Conservation (phyloP, 2,888 invertebrate genomes). For the Nephrotoma guestfalica region DNA sequence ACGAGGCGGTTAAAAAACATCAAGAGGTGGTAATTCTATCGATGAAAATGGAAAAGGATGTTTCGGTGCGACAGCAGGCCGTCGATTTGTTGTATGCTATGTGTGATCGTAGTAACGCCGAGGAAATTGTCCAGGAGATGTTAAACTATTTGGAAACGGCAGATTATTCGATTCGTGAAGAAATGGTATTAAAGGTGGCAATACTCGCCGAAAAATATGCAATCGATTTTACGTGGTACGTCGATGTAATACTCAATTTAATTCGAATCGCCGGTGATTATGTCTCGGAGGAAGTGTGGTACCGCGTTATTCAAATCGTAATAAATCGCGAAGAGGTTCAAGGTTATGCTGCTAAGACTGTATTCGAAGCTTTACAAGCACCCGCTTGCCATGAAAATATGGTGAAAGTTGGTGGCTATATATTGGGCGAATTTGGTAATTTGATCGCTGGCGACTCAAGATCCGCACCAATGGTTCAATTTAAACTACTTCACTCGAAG, state of each 20-base stretch:
- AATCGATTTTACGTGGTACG: constrained; percentile 96
- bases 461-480: constrained; percentile 94
- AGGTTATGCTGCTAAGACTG: constrained; percentile 98
- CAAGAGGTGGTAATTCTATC: constrained; percentile 98
- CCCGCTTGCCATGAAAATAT: constrained; percentile 99
- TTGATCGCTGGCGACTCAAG: constrained; percentile 96
- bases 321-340: constrained; percentile 99
- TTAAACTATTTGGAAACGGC: constrained; percentile 96
- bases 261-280: constrained; percentile 99
- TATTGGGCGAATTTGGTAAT: constrained; percentile 98
- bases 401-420: constrained; percentile 99
- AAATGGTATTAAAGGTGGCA: constrained; percentile 99
- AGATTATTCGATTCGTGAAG: constrained; percentile 98
- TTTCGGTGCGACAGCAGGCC: constrained; percentile 93
- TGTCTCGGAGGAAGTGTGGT: constrained; percentile 99
- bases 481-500: constrained; percentile 93
- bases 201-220: constrained; percentile 99
- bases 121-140: constrained; percentile 99
- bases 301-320: constrained; percentile 97
- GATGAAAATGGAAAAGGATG: constrained; percentile 98
- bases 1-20: constrained; percentile 99
- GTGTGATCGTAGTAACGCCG: constrained; percentile 99
- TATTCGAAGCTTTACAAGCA: constrained; percentile 96
- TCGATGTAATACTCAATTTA: constrained; percentile 94
- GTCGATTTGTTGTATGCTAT: constrained; percentile 98